Evolutionary conservation across 2,888 invertebrate species (phyloP).

Genomic region (Epinotia bilunana): DNA sequence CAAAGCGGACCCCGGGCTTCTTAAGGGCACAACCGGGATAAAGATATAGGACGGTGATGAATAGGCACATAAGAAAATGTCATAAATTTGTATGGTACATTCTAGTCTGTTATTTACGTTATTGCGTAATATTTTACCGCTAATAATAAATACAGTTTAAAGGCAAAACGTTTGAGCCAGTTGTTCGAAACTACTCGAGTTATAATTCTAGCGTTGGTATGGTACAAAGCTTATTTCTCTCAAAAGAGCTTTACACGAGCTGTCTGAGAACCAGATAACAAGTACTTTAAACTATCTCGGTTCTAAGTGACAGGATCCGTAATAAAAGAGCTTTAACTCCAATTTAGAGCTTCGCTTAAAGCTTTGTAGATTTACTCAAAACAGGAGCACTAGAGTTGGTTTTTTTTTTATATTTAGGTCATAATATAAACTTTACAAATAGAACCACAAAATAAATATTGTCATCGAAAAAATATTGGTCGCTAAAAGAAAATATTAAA

Average conservation of each 20-base stretch:
- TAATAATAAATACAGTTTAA: neutral
- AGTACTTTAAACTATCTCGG: constrained; percentile 1
- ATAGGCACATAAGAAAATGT: no score
- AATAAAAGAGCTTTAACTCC: neutral
- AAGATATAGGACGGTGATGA: no score
- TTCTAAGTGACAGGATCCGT: neutral
- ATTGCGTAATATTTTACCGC: no score
- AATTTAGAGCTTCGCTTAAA: neutral
- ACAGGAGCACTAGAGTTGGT: neutral
- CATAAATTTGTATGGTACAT: no score
- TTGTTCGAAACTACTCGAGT: neutral
- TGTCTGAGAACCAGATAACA: neutral
- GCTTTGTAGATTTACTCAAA: neutral
- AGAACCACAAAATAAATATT: no score
- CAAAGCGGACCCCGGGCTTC: no score
- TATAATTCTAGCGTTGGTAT: neutral
- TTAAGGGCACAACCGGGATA: no score
- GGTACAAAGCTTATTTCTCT: neutral
- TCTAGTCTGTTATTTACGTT: no score
- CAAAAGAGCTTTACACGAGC: neutral
- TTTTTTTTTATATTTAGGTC: no score
- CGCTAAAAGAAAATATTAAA: no score
- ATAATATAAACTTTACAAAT: no score
- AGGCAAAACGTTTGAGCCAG: neutral
- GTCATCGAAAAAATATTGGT: no score